Base-by-base conservation (phyloP, 1,140 invertebrate genomes). In the Bombus vancouverensis region DNA sequence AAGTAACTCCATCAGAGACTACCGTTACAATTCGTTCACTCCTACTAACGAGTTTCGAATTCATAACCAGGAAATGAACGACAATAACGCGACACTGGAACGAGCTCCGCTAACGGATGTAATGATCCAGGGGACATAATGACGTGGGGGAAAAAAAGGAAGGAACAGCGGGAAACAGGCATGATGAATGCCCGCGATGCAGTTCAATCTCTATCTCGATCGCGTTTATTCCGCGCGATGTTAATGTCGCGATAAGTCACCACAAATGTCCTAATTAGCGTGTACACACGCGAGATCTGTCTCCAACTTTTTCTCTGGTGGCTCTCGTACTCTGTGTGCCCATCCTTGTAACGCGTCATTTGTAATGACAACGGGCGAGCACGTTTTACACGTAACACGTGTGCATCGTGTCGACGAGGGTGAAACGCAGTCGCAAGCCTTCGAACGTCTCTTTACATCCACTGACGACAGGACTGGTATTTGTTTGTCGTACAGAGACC, bases 211-310 rank as follows among this genome's bases (percentile, higher is more conserved):
- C 80, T 83, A 86, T 86, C 79, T 82, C 84, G 80, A 86, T 83
- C 73, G 59, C 85, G 73, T 82, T 75, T 72, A 72, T 86, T 86
- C 72, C n/a, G 47, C 42, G 80, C 73, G 85, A 86, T 86, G 79
- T 53, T 83, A 86, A 86, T 65, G 81, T 86, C 73, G 65, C 85
- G 85, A 86, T 86, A 86, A 86, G 72, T 86, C 85, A 77, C 73
- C 81, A 72, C 85, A 75, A 76, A 86, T 86, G 85, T 86, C 81
- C 73, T 86, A 86, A 86, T 86, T 86, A 86, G 85, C 53, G 65
- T 83, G 79, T 70, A 37, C 80, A 57, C 74, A 77, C 62, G 44
- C 73, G 59, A 44, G 71, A 62, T 62, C 39, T 82, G 28, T 65
- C 39, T 74, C 42, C 32, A 3, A 3, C 32, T 37, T 44, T 42